phyloP scores from a whole-genome alignment of 2,888 invertebrate species.

The Brenthis daphne region DNA sequence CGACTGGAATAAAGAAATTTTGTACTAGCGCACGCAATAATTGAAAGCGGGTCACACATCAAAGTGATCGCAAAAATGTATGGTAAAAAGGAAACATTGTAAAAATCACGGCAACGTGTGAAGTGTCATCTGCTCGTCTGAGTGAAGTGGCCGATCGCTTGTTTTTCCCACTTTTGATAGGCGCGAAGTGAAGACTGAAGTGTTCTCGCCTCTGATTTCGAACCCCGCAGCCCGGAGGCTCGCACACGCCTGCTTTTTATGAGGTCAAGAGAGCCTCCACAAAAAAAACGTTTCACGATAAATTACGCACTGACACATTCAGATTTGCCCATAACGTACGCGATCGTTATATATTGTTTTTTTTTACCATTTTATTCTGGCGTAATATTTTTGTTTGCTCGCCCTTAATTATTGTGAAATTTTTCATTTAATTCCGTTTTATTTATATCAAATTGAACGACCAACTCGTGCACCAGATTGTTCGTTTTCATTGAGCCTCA shows the following conservation, averaged over 20 bases:
- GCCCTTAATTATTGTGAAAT: slow-evolving; percentile 11
- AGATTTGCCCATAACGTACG: slow-evolving; percentile 78
- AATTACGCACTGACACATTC: slow-evolving; percentile 82
- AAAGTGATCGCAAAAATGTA: slow-evolving; percentile 74
- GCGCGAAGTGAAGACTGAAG: slow-evolving; percentile 65
- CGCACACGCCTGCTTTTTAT: slow-evolving; percentile 76
- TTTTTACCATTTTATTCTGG: slow-evolving; percentile 52
- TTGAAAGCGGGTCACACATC: slow-evolving; percentile 55
- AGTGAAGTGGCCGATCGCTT: slow-evolving; percentile 79
- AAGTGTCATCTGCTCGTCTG: slow-evolving; percentile 77
- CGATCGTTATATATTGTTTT: slow-evolving; percentile 76
- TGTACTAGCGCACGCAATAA: slow-evolving; percentile 48
- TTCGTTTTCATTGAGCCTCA: slow-evolving; percentile 3
- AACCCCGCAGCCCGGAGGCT: slow-evolving; percentile 34
- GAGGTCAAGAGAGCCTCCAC: slow-evolving; percentile 79
- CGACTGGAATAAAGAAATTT: slow-evolving; percentile 40
- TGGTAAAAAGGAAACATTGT: slow-evolving; percentile 75
- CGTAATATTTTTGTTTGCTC: slow-evolving; percentile 16
- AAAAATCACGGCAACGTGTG: slow-evolving; percentile 80
- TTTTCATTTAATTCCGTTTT: slow-evolving; percentile 13
- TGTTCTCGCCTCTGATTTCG: slow-evolving; percentile 70
- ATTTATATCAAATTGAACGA: slow-evolving; percentile 15
- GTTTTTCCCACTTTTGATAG: slow-evolving; percentile 79
- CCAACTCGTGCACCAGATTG: slow-evolving; percentile 17
- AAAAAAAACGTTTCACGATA: slow-evolving; percentile 78